Percentiles rank a stretch among this genome's conserved stretches.
phyloP scores from a whole-genome alignment of 2,797 vertebrate species.

The Characodon lateralis region DNA sequence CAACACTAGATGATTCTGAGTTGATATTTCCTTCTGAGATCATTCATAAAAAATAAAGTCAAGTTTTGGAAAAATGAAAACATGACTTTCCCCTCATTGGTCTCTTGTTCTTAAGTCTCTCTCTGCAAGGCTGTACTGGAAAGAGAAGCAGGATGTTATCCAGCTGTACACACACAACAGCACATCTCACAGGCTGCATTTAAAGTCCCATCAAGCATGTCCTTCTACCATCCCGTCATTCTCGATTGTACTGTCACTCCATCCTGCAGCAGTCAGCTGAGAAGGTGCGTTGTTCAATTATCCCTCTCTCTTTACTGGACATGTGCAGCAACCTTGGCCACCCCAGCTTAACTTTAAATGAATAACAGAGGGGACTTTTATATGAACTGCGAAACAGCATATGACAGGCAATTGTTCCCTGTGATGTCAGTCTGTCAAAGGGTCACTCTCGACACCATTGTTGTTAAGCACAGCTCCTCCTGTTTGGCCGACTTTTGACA shows the following conservation, averaged over 20 bases:
- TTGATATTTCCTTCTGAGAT: not conserved
- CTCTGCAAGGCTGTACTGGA: not conserved
- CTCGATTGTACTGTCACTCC: conserved; percentile 44
- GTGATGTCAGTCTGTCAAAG: conserved; percentile 70
- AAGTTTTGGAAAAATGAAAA: not conserved
- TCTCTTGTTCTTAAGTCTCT: conserved; percentile 6
- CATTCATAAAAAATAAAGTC: not conserved
- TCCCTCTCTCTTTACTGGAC: conserved; percentile 59
- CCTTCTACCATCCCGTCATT: conserved; percentile 49
- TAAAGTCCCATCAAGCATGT: conserved; percentile 36
- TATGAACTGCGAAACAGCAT: conserved; percentile 71
- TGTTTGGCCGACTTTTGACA: conserved; percentile 60
- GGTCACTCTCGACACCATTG: conserved; percentile 70
- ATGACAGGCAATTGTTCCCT: conserved; percentile 80
- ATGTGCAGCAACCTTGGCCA: conserved; percentile 62
- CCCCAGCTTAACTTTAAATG: conserved; percentile 61
- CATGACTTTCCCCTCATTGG: not conserved
- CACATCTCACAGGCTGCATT: conserved; percentile 35
- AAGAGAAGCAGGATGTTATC: not conserved
- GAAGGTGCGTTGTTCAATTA: conserved; percentile 68
- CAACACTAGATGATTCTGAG: not conserved
- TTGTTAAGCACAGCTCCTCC: conserved; percentile 63
- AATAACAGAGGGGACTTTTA: conserved; percentile 65
- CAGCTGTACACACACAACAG: conserved; percentile 23
- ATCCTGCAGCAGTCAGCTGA: conserved; percentile 28